Evolutionary conservation across 2,797 vertebrate genomes (phyloP).

Genomic region (Erpetoichthys calabaricus): DNA sequence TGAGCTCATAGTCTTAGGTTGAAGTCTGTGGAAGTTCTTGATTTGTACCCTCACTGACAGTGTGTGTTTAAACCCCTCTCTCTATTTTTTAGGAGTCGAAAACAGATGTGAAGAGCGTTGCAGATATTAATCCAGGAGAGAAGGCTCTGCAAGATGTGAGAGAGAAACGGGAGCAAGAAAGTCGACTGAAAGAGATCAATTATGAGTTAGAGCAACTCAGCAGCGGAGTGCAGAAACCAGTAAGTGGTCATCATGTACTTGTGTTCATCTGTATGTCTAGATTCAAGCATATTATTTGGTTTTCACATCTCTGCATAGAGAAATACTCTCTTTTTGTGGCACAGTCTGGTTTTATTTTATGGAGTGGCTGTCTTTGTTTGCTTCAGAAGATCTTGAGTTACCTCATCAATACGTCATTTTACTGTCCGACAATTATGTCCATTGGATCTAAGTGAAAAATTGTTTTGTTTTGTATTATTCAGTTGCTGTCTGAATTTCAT

Average conservation of each 20-base stretch:
- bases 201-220: conserved; percentile 63
- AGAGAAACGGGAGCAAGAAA: conserved; percentile 60
- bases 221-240: conserved; percentile 27
- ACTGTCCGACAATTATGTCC: too few relatives aligned
- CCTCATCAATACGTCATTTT: too few relatives aligned
- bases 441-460: too few relatives aligned
- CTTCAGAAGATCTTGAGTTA: too few relatives aligned
- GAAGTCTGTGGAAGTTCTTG: conserved; percentile 14
- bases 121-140: conserved; percentile 59
- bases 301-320: not conserved
- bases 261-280: too few relatives aligned
- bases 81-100: conserved; percentile 27
- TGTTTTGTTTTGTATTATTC: too few relatives aligned
- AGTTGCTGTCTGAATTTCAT: too few relatives aligned
- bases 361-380: not conserved
- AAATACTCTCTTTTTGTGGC: conserved; percentile 15
- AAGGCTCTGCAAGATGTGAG: conserved; percentile 60
- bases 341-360: conserved; percentile 5
- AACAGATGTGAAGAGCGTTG: conserved; percentile 34
- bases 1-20: conserved; percentile 16
- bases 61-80: too few relatives aligned
- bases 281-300: too few relatives aligned
- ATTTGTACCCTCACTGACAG: too few relatives aligned
- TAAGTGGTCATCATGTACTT: conserved; percentile 8
- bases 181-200: conserved; percentile 69